Evolutionary conservation across 2,797 vertebrate genomes (phyloP).

Genomic region (Halcyon chelicuti): DNA sequence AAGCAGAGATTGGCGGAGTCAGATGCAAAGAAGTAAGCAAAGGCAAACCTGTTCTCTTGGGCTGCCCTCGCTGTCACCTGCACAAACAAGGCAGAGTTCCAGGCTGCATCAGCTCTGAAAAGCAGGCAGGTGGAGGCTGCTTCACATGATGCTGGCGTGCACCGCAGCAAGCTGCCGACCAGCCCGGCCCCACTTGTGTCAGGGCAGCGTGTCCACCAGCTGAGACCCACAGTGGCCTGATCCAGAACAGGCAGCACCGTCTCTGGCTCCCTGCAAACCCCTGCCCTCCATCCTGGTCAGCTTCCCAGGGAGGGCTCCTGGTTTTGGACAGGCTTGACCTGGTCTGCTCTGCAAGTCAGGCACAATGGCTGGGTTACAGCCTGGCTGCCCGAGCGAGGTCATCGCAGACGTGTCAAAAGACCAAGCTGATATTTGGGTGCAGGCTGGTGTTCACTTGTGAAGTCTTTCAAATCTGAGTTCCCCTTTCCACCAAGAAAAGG

Average conservation of each 20-base stretch:
- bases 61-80: background rate
- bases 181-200: fast-evolving
- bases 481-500: background rate
- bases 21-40: background rate
- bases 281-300: background rate
- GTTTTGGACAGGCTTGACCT: background rate
- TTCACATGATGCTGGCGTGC: fast-evolving
- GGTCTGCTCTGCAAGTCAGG: background rate
- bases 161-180: background rate
- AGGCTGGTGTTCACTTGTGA: background rate
- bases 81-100: background rate
- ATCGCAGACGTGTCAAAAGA: background rate
- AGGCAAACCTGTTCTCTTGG: conserved; percentile 3
- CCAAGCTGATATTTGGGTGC: background rate
- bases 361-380: background rate
- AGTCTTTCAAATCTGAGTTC: background rate
- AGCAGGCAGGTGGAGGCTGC: background rate
- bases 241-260: background rate
- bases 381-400: background rate
- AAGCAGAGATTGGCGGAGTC: background rate
- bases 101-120: background rate
- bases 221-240: background rate
- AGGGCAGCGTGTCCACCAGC: fast-evolving
- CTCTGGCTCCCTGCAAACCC: fast-evolving
- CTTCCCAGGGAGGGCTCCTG: background rate